Conservation (phyloP, 2,888 invertebrate genomes). For the Zeuzera pyrina region DNA sequence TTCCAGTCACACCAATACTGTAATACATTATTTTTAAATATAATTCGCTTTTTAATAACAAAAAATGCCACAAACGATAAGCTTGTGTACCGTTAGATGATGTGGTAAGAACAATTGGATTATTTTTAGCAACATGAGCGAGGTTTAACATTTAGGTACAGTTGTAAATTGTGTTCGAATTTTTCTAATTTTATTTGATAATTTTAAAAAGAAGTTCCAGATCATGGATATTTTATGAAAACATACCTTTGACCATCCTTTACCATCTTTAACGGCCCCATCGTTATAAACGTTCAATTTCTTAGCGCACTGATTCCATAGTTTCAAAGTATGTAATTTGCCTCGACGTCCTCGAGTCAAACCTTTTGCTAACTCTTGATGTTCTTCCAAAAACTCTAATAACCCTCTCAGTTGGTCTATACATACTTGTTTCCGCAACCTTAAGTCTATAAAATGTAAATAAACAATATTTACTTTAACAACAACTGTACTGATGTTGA, state of each 20-base stretch:
- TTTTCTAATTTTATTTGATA: too few species aligned
- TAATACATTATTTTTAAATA: constrained; percentile 1
- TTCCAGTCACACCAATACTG: constrained; percentile 58
- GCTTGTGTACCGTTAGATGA: too few species aligned
- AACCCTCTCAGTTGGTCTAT: constrained; percentile 33
- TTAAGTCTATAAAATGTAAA: not conserved
- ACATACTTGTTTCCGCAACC: not conserved
- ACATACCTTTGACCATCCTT: constrained; percentile 52
- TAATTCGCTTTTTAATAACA: too few species aligned
- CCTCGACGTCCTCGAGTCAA: constrained; percentile 33
- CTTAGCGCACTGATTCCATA: constrained; percentile 43
- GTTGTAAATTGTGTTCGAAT: too few species aligned
- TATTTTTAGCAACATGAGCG: too few species aligned
- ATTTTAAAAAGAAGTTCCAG: too few species aligned
- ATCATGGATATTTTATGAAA: too few species aligned
- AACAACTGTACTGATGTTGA: not conserved
- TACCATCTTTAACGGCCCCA: constrained; percentile 39
- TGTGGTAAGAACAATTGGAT: too few species aligned
- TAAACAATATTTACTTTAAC: not conserved
- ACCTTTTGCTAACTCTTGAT: constrained; percentile 37
- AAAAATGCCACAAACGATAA: too few species aligned
- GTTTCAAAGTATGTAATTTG: constrained; percentile 32
- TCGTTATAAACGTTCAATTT: constrained; percentile 30
- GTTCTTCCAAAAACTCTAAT: constrained; percentile 37
- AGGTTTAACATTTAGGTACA: too few species aligned